Evolutionary conservation across 1,140 invertebrate genomes (phyloP).

Genomic region (Meteorus sp.): DNA sequence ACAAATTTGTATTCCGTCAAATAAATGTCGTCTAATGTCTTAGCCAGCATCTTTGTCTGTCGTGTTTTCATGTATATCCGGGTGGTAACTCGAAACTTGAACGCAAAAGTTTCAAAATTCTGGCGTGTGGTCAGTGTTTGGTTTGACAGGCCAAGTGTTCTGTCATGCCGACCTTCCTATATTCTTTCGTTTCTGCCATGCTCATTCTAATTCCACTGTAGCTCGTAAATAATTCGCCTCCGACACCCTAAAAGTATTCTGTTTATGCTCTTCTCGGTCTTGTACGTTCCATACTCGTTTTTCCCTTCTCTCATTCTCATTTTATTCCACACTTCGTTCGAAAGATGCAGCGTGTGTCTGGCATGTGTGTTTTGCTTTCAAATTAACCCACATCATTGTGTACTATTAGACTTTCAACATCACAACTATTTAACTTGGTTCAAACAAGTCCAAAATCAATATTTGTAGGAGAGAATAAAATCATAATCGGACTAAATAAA

Average conservation of each 20-base stretch:
- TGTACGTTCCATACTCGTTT: too few relatives aligned
- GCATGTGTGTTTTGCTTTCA: too few relatives aligned
- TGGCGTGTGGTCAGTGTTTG: constrained; percentile 47
- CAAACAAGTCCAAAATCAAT: too few relatives aligned
- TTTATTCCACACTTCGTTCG: too few relatives aligned
- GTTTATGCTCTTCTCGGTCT: too few relatives aligned
- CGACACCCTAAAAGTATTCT: constrained; percentile 8
- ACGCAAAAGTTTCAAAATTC: not conserved
- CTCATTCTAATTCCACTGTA: constrained; percentile 24
- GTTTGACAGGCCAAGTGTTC: constrained; percentile 43
- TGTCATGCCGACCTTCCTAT: constrained; percentile 28
- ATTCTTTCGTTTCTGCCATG: constrained; percentile 29
- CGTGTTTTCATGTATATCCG: constrained; percentile 21
- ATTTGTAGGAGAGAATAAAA: too few relatives aligned
- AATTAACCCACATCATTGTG: too few relatives aligned
- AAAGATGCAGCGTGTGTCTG: too few relatives aligned
- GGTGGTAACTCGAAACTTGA: constrained; percentile 5
- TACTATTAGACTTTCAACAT: too few relatives aligned
- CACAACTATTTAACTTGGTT: too few relatives aligned
- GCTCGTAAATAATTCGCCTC: constrained; percentile 26
- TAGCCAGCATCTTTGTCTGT: constrained; percentile 9
- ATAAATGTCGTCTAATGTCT: constrained; percentile 36
- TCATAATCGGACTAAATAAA: too few relatives aligned
- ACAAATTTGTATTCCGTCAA: constrained; percentile 13
- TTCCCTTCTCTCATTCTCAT: too few relatives aligned